phyloP scores from a whole-genome alignment of 2,113 vertebrate species.

The Echinops telfairi region DNA sequence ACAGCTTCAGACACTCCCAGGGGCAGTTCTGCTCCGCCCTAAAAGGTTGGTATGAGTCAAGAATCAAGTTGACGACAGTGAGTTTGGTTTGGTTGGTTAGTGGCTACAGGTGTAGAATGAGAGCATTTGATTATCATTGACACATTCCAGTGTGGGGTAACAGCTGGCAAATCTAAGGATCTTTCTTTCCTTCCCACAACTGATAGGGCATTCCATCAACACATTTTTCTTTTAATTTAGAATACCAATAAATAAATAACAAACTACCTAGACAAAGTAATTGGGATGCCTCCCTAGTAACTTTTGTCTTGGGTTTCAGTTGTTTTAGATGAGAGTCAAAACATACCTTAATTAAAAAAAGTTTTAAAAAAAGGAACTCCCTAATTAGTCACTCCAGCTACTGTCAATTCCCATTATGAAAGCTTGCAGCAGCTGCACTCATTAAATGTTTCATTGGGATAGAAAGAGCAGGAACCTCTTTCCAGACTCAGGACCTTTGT shows the following conservation, averaged over 20 bases:
- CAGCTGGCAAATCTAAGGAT: neutral
- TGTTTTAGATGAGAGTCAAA: conserved; percentile 6
- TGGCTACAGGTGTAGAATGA: too few relatives aligned
- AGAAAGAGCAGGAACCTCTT: neutral
- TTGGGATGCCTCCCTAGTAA: conserved; percentile 41
- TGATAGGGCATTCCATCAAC: neutral
- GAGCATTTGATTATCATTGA: neutral
- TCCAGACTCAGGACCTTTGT: neutral
- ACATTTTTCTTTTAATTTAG: conserved; percentile 39
- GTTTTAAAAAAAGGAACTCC: neutral
- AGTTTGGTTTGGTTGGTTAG: too few relatives aligned
- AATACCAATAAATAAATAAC: neutral
- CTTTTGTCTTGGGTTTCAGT: neutral
- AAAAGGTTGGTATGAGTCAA: too few relatives aligned
- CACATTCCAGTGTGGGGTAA: neutral
- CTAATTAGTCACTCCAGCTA: conserved; percentile 38
- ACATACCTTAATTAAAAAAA: conserved; percentile 6
- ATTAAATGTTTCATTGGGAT: neutral
- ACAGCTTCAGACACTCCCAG: too few relatives aligned
- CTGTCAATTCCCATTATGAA: conserved; percentile 1
- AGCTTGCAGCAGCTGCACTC: neutral
- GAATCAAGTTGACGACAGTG: too few relatives aligned
- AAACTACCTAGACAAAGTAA: neutral
- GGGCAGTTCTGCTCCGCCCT: too few relatives aligned
- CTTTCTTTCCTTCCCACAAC: neutral